phyloP scores from a whole-genome alignment of 2,888 invertebrate genomes.

The Melinaea marsaeus region DNA sequence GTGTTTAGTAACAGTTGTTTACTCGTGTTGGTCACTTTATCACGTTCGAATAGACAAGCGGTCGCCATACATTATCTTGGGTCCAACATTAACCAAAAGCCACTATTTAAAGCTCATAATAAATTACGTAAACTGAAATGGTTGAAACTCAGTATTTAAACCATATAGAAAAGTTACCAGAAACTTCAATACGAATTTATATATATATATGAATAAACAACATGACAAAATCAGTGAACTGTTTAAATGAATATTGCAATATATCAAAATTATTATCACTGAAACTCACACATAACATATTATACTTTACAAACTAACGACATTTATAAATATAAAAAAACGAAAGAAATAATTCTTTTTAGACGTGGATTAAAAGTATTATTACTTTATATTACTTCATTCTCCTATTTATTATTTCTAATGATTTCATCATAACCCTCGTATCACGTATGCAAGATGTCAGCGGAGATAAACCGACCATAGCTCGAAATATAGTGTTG shows the following conservation, averaged over 20 bases:
- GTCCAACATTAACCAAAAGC: constrained; percentile 2
- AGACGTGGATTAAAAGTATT: constrained; percentile 28
- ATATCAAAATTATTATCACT: too few relatives aligned
- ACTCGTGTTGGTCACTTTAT: constrained; percentile 2
- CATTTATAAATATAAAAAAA: too few relatives aligned
- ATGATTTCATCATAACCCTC: constrained; percentile 31
- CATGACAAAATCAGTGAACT: too few relatives aligned
- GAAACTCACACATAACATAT: too few relatives aligned
- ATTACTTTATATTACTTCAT: constrained; percentile 4
- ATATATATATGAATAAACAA: too few relatives aligned
- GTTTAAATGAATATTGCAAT: too few relatives aligned
- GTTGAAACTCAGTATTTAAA: not conserved
- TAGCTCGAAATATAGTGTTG: constrained; percentile 23
- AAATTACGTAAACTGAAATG: constrained; percentile 1
- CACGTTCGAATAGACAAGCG: constrained; percentile 8
- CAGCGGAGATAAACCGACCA: constrained; percentile 29
- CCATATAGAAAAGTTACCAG: too few relatives aligned
- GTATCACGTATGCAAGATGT: constrained; percentile 27
- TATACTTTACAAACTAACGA: too few relatives aligned
- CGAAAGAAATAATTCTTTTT: constrained; percentile 13
- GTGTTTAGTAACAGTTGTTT: constrained; percentile 6
- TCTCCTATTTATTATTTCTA: constrained; percentile 32
- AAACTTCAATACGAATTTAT: too few relatives aligned
- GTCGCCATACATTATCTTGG: constrained; percentile 6
- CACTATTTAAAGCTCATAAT: not conserved